phyloP scores from a whole-genome alignment of 2,888 invertebrate genomes.

The Nephrotoma appendiculata region DNA sequence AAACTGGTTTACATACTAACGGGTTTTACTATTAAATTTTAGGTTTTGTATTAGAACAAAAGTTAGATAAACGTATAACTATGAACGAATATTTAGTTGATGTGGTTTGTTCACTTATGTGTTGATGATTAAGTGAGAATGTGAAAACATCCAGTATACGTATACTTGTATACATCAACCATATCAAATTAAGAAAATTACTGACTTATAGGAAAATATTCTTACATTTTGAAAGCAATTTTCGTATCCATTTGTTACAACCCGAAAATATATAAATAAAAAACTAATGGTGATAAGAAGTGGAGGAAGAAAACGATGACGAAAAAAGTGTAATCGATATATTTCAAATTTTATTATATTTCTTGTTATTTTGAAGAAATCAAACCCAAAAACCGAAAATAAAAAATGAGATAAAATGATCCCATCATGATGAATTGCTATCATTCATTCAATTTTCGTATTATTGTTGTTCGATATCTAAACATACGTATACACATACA shows the following conservation, averaged over 20 bases:
- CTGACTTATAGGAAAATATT: neutral
- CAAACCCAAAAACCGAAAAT: neutral
- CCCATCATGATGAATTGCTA: slow-evolving; percentile 3
- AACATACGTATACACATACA: neutral
- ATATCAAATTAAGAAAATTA: slow-evolving; percentile 1
- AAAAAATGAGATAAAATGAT: neutral
- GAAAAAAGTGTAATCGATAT: neutral
- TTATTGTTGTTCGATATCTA: neutral
- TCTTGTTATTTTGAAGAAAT: neutral
- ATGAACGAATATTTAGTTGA: neutral
- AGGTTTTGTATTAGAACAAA: neutral
- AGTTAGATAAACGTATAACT: neutral
- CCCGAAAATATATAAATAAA: neutral
- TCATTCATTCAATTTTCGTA: slow-evolving; percentile 1
- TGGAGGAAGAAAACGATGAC: neutral
- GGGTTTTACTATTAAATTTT: neutral
- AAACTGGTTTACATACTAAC: neutral
- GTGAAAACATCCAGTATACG: neutral
- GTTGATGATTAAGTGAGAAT: too few relatives aligned
- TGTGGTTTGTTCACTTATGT: too few relatives aligned
- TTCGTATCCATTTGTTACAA: neutral
- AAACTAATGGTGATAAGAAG: neutral
- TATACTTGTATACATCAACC: neutral
- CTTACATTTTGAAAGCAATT: neutral
- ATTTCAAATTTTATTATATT: neutral